Conservation (phyloP, 2,113 vertebrate species). For the Alces alces region DNA sequence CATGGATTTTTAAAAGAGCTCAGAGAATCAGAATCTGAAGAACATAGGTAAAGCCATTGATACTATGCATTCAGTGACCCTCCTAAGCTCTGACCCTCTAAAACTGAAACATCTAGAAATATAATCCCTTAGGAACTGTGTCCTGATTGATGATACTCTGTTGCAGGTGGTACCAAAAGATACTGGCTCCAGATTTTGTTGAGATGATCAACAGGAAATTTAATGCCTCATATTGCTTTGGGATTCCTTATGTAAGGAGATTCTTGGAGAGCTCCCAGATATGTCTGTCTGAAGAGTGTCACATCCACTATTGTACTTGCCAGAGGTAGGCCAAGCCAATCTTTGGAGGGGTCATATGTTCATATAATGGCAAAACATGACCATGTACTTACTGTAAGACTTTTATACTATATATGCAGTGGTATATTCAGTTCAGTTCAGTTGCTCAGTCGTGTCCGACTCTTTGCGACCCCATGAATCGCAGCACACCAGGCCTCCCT, state of each 20-base stretch:
- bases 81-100: neutral
- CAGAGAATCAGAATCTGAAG: neutral
- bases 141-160: neutral
- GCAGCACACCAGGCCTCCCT: no score
- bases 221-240: neutral
- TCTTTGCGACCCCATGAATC: no score
- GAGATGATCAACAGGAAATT: neutral
- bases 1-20: neutral
- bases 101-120: neutral
- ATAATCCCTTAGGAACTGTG: neutral
- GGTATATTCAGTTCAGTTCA: neutral
- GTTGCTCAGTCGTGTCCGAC: no score
- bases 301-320: neutral
- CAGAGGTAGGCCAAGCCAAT: neutral
- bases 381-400: neutral
- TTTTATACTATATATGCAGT: neutral
- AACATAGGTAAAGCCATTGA: neutral
- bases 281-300: neutral
- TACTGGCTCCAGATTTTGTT: neutral
- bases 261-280: neutral
- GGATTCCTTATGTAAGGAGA: neutral
- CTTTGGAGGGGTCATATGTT: neutral
- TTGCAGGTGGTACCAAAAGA: neutral
- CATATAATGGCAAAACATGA: neutral
- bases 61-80: neutral